These are phyloP conservation scores for Medauroidea extradentata DNA, from an alignment of 1,140 invertebrate genomes.

Conservation along the genomic window DNA sequence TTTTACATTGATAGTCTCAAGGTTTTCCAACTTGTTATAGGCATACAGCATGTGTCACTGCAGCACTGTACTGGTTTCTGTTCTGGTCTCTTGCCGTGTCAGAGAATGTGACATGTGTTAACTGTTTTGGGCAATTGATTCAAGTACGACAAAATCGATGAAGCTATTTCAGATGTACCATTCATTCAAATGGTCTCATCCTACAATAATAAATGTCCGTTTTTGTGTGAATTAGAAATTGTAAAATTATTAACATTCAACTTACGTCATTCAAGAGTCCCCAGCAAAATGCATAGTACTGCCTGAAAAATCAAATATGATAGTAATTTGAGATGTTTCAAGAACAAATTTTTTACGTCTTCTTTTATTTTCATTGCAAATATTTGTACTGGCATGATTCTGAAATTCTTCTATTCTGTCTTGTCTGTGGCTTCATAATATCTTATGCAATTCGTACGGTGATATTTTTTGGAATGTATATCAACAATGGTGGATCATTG, in stretches of 20 bases:
- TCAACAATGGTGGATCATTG: constrained; percentile 18
- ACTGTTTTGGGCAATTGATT: no score
- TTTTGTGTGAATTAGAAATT: constrained; percentile 24
- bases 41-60: no score
- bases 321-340: constrained; percentile 16
- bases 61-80: no score
- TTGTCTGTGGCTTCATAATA: constrained; percentile 21
- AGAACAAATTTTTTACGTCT: constrained; percentile 15
- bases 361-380: constrained; percentile 20
- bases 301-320: constrained; percentile 31
- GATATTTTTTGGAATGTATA: constrained; percentile 27
- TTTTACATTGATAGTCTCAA: no score
- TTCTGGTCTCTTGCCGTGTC: no score
- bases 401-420: constrained; percentile 17
- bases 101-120: no score
- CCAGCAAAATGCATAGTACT: constrained; percentile 32
- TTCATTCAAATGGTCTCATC: no score
- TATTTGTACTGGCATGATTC: constrained; percentile 23
- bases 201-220: no score
- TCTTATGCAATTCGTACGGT: constrained; percentile 25
- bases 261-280: constrained; percentile 34
- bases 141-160: no score
- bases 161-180: no score
- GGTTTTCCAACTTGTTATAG: no score
- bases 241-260: constrained; percentile 35